These are phyloP conservation scores for Dasyprocta punctata DNA, from an alignment of 2,113 vertebrate species.

Conservation along the genomic window DNA sequence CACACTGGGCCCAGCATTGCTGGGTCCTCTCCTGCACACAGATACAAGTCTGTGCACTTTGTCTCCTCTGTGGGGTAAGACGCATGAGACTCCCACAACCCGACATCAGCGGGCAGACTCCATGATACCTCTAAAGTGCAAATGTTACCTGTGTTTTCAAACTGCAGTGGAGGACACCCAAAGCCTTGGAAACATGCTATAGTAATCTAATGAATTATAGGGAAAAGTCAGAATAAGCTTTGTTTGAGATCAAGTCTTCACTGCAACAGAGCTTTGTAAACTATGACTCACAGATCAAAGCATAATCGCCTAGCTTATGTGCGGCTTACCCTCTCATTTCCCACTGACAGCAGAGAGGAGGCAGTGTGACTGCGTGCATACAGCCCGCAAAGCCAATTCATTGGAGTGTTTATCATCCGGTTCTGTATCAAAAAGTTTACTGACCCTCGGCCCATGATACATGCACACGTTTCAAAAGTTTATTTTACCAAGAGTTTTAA, in stretches of 20 bases:
- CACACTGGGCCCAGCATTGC: accelerated
- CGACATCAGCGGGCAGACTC: accelerated
- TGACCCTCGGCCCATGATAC: neutral
- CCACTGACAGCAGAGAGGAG: accelerated
- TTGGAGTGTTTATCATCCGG: accelerated
- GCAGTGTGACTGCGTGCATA: accelerated
- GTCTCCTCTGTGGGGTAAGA: too few species aligned
- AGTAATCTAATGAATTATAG: accelerated
- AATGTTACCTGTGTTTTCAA: neutral
- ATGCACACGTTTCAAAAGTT: neutral
- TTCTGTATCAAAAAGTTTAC: neutral
- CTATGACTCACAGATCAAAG: neutral
- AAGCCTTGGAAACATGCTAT: accelerated
- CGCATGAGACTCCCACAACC: accelerated
- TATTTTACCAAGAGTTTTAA: neutral
- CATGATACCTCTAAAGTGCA: accelerated
- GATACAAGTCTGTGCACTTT: neutral
- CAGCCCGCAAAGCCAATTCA: neutral
- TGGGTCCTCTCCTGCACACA: neutral
- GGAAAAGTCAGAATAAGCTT: neutral
- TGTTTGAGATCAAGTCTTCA: neutral
- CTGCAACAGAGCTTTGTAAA: neutral
- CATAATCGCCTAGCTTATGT: accelerated
- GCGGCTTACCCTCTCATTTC: neutral
- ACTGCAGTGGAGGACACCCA: neutral